Percentiles rank a stretch among this genome's conserved stretches.
These are phyloP conservation scores for Salmo trutta DNA, from an alignment of 2,797 vertebrate genomes.

Conservation along the genomic window DNA sequence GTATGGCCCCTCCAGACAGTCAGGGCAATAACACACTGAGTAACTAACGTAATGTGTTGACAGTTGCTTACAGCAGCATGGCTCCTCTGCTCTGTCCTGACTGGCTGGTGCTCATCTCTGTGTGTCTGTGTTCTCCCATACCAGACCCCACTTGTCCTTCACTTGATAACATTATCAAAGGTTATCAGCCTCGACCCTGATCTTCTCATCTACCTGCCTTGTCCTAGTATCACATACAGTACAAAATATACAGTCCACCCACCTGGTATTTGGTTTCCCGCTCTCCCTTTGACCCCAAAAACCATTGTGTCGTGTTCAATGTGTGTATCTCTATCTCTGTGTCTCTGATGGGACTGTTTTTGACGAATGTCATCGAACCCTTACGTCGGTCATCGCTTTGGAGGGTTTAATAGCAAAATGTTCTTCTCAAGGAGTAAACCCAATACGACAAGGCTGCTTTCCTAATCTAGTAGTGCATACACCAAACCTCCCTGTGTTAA, in stretches of 20 bases:
- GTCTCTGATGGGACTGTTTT: neutral
- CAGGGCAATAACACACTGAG: constrained; percentile 4
- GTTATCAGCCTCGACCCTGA: neutral
- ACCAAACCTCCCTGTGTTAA: constrained; percentile 19
- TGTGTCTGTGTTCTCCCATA: neutral
- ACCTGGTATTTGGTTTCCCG: neutral
- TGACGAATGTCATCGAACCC: neutral
- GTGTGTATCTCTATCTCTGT: neutral
- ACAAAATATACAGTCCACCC: neutral
- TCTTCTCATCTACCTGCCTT: neutral
- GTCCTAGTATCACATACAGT: neutral
- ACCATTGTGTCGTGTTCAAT: neutral
- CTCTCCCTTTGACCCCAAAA: neutral
- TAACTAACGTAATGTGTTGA: constrained; percentile 16
- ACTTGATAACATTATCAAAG: neutral
- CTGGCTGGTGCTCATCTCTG: neutral
- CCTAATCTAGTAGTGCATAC: constrained; percentile 25
- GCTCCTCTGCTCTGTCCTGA: neutral
- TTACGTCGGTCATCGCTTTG: neutral
- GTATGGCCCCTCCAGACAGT: neutral
- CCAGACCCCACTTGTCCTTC: neutral
- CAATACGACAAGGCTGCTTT: constrained; percentile 8
- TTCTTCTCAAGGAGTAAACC: neutral
- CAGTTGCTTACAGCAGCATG: constrained; percentile 40
- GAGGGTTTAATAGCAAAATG: neutral